phyloP scores from a whole-genome alignment of 2,113 vertebrate genomes.

The Alectura lathami region DNA sequence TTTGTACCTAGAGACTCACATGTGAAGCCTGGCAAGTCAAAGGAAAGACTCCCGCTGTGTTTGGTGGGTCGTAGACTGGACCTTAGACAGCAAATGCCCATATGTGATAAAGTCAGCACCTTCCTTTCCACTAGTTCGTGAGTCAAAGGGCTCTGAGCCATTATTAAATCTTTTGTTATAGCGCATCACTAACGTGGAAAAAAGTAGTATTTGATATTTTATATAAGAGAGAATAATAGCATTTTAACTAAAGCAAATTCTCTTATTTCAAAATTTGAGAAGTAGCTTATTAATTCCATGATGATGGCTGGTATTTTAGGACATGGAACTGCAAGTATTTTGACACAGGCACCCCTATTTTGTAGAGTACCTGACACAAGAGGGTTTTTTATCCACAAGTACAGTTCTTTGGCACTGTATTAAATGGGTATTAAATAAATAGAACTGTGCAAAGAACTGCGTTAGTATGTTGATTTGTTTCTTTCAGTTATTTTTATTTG shows the following conservation, averaged over 20 bases:
- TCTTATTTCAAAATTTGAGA: neutral
- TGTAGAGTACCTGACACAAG: neutral
- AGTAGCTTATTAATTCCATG: neutral
- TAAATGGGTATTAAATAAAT: neutral
- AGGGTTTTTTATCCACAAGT: neutral
- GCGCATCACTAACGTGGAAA: neutral
- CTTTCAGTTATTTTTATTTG: neutral
- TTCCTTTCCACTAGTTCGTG: neutral
- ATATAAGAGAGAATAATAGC: neutral
- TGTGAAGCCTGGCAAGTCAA: conserved; percentile 1
- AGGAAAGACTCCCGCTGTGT: neutral
- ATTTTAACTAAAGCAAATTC: neutral
- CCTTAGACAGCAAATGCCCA: neutral
- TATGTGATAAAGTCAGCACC: neutral
- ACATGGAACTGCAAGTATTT: neutral
- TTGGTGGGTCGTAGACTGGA: conserved; percentile 14
- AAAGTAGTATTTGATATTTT: neutral
- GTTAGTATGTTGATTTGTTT: neutral
- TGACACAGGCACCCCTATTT: neutral
- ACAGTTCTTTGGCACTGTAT: neutral
- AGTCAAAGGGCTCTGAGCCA: neutral
- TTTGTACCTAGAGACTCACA: neutral
- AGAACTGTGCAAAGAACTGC: neutral
- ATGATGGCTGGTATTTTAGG: neutral
- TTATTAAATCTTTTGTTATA: neutral